phyloP scores from a whole-genome alignment of 2,888 invertebrate genomes.

The Lasius fuliginosus region DNA sequence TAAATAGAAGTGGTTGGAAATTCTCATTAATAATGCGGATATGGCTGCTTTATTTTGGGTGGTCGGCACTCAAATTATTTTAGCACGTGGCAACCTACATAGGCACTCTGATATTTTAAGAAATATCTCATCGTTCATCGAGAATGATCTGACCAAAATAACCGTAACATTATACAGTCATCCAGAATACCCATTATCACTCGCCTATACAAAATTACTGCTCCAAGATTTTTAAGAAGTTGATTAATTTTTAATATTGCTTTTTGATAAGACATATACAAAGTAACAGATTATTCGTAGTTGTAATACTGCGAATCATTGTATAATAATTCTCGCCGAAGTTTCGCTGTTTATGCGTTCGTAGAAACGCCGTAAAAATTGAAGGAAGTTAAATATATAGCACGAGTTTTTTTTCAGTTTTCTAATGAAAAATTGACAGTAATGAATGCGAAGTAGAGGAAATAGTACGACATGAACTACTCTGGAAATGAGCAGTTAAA shows the following conservation, averaged over 20 bases:
- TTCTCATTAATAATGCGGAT: constrained; percentile 15
- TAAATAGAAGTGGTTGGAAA: background rate
- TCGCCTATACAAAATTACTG: background rate
- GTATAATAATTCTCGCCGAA: background rate
- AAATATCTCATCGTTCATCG: constrained; percentile 28
- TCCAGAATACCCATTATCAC: background rate
- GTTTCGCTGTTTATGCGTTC: background rate
- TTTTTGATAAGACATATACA: constrained; percentile 1
- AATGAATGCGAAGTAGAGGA: constrained; percentile 35
- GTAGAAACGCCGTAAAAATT: background rate
- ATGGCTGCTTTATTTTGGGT: constrained; percentile 1
- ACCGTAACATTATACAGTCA: background rate
- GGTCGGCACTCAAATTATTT: constrained; percentile 25
- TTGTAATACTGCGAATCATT: background rate
- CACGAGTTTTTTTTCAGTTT: background rate
- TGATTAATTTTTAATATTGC: constrained; percentile 11
- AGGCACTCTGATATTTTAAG: constrained; percentile 26
- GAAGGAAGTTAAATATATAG: background rate
- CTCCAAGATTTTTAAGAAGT: background rate
- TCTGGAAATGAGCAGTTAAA: constrained; percentile 13
- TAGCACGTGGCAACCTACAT: constrained; percentile 3
- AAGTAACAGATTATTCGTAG: background rate
- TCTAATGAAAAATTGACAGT: constrained; percentile 49
- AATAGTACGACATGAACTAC: constrained; percentile 36
- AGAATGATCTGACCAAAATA: constrained; percentile 29